Conservation (phyloP, 2,888 invertebrate species). For the Cyrtodaria siliqua region DNA sequence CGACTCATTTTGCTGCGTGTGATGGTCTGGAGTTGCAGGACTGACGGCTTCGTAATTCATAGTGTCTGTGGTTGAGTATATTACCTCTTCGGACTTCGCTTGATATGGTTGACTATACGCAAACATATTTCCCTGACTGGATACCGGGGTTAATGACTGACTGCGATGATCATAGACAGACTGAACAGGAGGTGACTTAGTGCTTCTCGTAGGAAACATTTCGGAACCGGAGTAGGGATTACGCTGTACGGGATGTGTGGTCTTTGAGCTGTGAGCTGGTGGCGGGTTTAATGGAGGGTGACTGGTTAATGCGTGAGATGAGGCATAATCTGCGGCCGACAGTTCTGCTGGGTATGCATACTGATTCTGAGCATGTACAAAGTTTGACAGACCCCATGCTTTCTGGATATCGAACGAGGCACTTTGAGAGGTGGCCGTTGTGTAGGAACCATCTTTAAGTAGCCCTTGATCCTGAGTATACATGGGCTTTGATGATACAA, state of each 20-base stretch:
- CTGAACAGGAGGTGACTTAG: constrained; percentile 48
- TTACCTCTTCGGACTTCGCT: constrained; percentile 29
- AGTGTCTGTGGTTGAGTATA: constrained; percentile 37
- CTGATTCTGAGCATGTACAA: constrained; percentile 60
- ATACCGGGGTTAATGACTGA: constrained; percentile 34
- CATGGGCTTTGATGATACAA: constrained; percentile 45
- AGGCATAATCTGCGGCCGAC: constrained; percentile 33
- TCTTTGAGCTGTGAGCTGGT: constrained; percentile 81
- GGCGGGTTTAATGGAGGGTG: constrained; percentile 70
- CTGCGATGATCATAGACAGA: constrained; percentile 42
- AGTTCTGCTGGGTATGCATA: constrained; percentile 57
- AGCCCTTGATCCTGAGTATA: constrained; percentile 47
- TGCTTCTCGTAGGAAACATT: constrained; percentile 42
- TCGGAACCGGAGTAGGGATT: constrained; percentile 68
- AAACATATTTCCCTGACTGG: constrained; percentile 33
- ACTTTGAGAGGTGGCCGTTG: constrained; percentile 19
- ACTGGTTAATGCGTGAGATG: constrained; percentile 48
- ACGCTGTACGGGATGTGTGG: constrained; percentile 67
- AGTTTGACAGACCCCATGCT: constrained; percentile 73
- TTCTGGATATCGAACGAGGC: constrained; percentile 43
- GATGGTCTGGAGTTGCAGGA: constrained; percentile 72
- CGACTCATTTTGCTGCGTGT: constrained; percentile 52
- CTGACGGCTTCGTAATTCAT: constrained; percentile 81
- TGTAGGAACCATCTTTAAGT: constrained; percentile 30
- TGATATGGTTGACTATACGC: constrained; percentile 43